Conservation (phyloP, 2,113 vertebrate species). For the Toxotes chatareus region DNA sequence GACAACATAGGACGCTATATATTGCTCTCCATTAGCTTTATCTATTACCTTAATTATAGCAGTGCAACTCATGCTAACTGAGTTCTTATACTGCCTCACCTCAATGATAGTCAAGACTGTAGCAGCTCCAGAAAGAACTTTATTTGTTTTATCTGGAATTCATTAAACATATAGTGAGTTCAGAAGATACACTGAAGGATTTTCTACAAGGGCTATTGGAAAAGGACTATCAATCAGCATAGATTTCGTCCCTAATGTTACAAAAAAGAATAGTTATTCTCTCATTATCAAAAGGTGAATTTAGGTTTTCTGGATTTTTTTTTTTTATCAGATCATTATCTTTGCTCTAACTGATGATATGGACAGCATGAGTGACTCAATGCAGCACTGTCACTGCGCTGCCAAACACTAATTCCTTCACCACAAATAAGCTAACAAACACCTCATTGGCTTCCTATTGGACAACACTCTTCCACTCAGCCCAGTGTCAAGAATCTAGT, state of each 20-base stretch:
- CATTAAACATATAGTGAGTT: slow-evolving; percentile 13
- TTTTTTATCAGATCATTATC: neutral
- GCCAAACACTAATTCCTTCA: neutral
- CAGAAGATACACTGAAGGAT: slow-evolving; percentile 26
- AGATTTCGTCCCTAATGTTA: slow-evolving; percentile 8
- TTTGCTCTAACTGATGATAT: slow-evolving; percentile 17
- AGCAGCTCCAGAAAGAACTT: slow-evolving; percentile 55
- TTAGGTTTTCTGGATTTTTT: slow-evolving; percentile 11
- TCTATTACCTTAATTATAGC: neutral
- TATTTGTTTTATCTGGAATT: slow-evolving; percentile 15
- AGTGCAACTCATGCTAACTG: slow-evolving; percentile 22
- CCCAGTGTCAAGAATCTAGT: neutral
- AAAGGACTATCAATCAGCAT: slow-evolving; percentile 29
- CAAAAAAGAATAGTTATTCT: neutral
- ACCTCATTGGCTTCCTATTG: slow-evolving; percentile 11
- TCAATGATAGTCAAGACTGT: slow-evolving; percentile 54
- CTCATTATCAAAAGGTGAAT: slow-evolving; percentile 23
- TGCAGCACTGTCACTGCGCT: neutral
- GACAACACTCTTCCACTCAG: slow-evolving; percentile 23
- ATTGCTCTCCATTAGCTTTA: neutral
- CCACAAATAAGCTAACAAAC: slow-evolving; percentile 34
- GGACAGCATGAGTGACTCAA: neutral
- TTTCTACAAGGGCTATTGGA: slow-evolving; percentile 68
- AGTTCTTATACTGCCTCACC: slow-evolving; percentile 43
- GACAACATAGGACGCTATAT: neutral